These are phyloP conservation scores for Hipposideros larvatus DNA, from an alignment of 2,797 vertebrate genomes.

Conservation along the genomic window DNA sequence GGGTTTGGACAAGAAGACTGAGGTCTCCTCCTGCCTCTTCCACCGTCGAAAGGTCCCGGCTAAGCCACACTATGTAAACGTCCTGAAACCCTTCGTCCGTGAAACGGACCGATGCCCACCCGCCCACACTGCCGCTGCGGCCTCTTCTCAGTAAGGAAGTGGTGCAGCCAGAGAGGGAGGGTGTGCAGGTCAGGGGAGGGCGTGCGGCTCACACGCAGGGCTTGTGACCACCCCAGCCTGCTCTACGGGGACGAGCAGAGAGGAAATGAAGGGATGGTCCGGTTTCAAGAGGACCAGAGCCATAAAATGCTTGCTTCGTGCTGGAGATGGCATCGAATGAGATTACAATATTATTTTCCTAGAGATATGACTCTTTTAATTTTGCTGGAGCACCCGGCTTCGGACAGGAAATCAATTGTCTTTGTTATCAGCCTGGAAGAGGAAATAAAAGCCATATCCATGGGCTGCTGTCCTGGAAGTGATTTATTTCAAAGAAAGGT, in stretches of 20 bases:
- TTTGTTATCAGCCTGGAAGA: neutral
- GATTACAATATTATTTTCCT: neutral
- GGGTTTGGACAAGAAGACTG: neutral
- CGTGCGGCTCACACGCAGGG: accelerated
- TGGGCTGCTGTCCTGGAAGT: no score
- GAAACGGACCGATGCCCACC: accelerated
- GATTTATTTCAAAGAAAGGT: neutral
- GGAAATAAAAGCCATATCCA: neutral
- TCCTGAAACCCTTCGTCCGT: neutral
- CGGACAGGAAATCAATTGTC: slow-evolving; percentile 36
- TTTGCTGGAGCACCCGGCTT: neutral
- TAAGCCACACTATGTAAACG: accelerated
- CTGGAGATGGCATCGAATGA: neutral
- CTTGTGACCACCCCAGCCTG: neutral
- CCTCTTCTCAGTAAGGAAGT: neutral
- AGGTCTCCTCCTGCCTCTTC: neutral
- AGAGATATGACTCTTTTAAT: neutral
- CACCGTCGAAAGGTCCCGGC: accelerated
- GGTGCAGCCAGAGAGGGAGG: neutral
- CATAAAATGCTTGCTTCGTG: accelerated
- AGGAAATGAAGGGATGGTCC: neutral
- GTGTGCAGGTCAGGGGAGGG: accelerated
- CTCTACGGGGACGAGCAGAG: neutral
- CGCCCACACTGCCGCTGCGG: accelerated
- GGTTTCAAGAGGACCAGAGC: neutral